These are phyloP conservation scores for Prietella phreatophila DNA, from an alignment of 2,113 vertebrate species.

Conservation along the genomic window DNA sequence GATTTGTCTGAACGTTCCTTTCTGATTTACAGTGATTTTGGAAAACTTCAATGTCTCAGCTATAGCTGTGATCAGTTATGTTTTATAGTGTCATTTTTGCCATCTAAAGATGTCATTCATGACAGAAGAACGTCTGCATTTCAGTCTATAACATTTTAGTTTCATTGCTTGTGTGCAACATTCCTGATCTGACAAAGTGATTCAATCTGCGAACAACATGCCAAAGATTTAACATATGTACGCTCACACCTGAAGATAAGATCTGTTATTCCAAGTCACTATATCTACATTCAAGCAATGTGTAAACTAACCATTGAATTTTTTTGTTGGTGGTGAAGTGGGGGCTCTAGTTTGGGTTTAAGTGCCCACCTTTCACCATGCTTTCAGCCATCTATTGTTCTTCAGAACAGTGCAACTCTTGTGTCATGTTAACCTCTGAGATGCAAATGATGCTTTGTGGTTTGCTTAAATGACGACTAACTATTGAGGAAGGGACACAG, in stretches of 20 bases:
- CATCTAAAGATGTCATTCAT: conserved; percentile 42
- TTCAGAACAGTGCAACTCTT: conserved; percentile 59
- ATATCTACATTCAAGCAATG: background rate
- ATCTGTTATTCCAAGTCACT: background rate
- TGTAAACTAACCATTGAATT: background rate
- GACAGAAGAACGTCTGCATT: conserved; percentile 45
- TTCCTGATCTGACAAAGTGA: background rate
- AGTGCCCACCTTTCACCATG: conserved; percentile 45
- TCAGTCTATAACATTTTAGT: conserved; percentile 10
- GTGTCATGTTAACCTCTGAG: conserved; percentile 63
- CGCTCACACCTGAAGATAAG: background rate
- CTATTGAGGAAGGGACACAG: conserved; percentile 54
- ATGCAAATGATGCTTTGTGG: conserved; percentile 64
- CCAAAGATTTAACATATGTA: background rate
- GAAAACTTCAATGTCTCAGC: conserved; percentile 9
- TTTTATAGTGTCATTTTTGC: conserved; percentile 33
- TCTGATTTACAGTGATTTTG: conserved; percentile 6
- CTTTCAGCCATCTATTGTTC: conserved; percentile 45
- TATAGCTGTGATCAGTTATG: conserved; percentile 27
- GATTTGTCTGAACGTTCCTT: background rate
- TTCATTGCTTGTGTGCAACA: background rate
- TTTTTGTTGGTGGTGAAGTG: background rate
- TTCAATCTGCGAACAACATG: background rate
- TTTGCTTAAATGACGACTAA: conserved; percentile 45
- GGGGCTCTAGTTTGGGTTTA: conserved; percentile 34